These are phyloP conservation scores for Apodemus agrarius DNA, from an alignment of 2,797 vertebrate species.

Conservation along the genomic window DNA sequence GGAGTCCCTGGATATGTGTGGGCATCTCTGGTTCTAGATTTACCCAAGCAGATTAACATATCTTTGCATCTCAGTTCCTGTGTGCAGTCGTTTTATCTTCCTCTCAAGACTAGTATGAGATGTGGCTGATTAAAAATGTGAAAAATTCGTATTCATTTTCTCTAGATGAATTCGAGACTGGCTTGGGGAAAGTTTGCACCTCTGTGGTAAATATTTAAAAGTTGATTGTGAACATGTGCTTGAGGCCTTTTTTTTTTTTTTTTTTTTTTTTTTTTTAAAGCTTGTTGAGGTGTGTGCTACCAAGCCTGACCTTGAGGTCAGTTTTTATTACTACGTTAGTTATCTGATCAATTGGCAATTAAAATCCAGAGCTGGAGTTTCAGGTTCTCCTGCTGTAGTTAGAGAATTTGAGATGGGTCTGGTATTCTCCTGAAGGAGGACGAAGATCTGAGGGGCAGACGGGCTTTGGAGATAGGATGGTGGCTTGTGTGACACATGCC, in stretches of 20 bases:
- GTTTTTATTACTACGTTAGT: neutral
- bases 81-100: neutral
- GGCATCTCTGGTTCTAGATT: neutral
- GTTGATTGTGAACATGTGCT: conserved; percentile 11
- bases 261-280: too few species aligned
- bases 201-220: conserved; percentile 14
- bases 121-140: neutral
- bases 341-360: neutral
- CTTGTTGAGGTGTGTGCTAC: neutral
- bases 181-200: neutral
- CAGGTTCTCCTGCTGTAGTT: neutral
- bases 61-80: neutral
- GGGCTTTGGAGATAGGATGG: rapidly evolving
- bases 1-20: neutral
- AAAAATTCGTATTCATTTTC: neutral
- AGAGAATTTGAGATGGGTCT: neutral
- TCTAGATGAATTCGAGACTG: neutral
- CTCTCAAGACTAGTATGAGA: neutral
- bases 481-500: neutral
- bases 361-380: neutral
- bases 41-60: neutral
- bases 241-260: neutral
- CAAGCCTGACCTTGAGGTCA: neutral
- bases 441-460: neutral
- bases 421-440: neutral